Evolutionary conservation across 2,113 vertebrate genomes (phyloP).

Genomic region (Zapus hudsonius): DNA sequence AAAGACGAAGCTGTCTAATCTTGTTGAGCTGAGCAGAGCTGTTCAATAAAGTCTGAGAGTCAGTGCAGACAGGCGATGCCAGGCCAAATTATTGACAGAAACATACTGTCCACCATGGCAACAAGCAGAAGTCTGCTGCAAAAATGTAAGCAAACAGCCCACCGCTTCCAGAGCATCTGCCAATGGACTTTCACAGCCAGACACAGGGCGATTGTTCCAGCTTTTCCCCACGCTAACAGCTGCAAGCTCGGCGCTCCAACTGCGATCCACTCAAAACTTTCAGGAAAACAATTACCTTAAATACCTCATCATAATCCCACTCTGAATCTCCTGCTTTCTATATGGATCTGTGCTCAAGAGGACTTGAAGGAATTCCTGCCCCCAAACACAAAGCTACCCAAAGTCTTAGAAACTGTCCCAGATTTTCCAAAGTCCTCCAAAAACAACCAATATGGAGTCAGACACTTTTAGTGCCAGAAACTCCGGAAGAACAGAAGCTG

Average conservation of each 20-base stretch:
- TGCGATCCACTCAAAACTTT: constrained; percentile 64
- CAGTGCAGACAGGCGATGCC: constrained; percentile 80
- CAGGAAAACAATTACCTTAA: background rate
- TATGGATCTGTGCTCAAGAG: background rate
- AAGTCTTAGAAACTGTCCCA: constrained; percentile 41
- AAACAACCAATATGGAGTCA: constrained; percentile 1
- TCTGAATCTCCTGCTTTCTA: constrained; percentile 18
- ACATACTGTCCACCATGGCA: constrained; percentile 87
- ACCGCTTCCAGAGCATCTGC: constrained; percentile 82
- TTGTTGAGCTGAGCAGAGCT: constrained; percentile 81
- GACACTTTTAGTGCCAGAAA: background rate
- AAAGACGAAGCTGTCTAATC: constrained; percentile 84
- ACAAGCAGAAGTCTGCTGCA: constrained; percentile 86
- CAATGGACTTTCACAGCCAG: constrained; percentile 83
- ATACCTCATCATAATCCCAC: constrained; percentile 8
- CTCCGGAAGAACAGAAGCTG: background rate
- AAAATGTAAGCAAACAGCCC: constrained; percentile 88
- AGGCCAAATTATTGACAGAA: constrained; percentile 90
- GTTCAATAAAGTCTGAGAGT: constrained; percentile 86
- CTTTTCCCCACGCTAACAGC: constrained; percentile 71
- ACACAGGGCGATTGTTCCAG: constrained; percentile 70
- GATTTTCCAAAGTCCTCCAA: constrained; percentile 62
- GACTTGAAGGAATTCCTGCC: background rate
- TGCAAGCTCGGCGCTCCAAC: constrained; percentile 65
- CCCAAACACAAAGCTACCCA: background rate